phyloP scores from a whole-genome alignment of 2,888 invertebrate genomes.

The Leucania comma region DNA sequence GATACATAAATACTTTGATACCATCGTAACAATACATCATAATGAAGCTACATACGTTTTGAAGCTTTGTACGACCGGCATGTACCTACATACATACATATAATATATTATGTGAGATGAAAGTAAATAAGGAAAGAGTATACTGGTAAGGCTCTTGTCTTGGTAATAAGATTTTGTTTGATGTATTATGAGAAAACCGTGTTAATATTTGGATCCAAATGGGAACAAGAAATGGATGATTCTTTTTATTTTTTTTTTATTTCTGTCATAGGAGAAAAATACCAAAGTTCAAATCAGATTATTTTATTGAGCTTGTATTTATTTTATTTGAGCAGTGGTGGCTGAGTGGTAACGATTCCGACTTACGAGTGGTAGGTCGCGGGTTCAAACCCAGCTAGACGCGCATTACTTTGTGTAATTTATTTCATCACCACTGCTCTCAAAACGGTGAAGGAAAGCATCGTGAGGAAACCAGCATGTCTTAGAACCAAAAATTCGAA shows the following conservation, averaged over 20 bases:
- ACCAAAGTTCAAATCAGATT: no score
- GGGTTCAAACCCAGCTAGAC: no score
- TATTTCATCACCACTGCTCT: no score
- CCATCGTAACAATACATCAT: conserved; percentile 7
- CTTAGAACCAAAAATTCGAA: no score
- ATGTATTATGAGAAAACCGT: conserved; percentile 4
- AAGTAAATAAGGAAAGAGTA: neutral
- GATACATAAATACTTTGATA: neutral
- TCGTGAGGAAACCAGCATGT: no score
- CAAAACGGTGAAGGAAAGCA: no score
- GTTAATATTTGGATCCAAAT: neutral
- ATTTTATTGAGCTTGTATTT: no score
- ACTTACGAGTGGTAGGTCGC: no score
- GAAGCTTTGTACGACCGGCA: neutral
- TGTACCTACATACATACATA: no score
- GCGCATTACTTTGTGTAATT: no score
- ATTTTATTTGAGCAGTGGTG: no score
- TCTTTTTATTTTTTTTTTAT: neutral
- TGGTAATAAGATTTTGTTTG: conserved; percentile 20
- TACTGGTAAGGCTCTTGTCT: neutral
- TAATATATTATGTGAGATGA: neutral
- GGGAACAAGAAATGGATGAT: neutral
- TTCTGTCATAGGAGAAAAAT: neutral
- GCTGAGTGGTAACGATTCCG: no score
- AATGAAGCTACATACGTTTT: neutral